phyloP scores from a whole-genome alignment of 2,797 vertebrate genomes.

The Sparidentex hasta region DNA sequence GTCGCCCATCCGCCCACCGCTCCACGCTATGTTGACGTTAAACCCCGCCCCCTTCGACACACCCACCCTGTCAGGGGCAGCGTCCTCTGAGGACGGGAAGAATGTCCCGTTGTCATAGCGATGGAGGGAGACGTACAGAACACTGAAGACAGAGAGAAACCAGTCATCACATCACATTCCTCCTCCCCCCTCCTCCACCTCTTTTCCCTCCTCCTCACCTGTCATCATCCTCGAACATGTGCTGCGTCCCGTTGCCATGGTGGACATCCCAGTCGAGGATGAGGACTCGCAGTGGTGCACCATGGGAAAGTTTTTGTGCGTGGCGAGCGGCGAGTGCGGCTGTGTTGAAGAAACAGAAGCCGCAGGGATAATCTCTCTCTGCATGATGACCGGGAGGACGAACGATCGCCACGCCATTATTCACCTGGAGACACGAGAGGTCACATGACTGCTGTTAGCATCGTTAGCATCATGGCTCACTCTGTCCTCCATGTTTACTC shows the following conservation, averaged over 20 bases:
- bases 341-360: conserved; percentile 94
- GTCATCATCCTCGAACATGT: conserved; percentile 91
- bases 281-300: conserved; percentile 84
- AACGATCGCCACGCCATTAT: conserved; percentile 89
- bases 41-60: conserved; percentile 85
- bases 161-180: background rate
- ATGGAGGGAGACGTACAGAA: conserved; percentile 93
- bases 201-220: conserved; percentile 79
- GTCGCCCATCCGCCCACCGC: conserved; percentile 88
- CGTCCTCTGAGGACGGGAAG: conserved; percentile 90
- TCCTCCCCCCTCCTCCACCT: background rate
- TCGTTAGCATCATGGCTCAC: too few species aligned
- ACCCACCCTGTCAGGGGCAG: conserved; percentile 83
- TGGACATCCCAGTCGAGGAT: conserved; percentile 95
- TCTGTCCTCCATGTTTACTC: too few species aligned
- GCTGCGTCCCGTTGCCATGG: conserved; percentile 94
- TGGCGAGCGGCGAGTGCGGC: conserved; percentile 89
- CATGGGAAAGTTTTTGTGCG: conserved; percentile 84
- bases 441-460: background rate
- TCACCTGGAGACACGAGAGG: conserved; percentile 79
- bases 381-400: conserved; percentile 94
- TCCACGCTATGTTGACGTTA: conserved; percentile 93
- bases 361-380: conserved; percentile 87
- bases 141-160: conserved; percentile 72
- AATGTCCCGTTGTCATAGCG: conserved; percentile 91